These are phyloP conservation scores for Lipotes vexillifer DNA, from an alignment of 2,113 vertebrate species.

Conservation along the genomic window DNA sequence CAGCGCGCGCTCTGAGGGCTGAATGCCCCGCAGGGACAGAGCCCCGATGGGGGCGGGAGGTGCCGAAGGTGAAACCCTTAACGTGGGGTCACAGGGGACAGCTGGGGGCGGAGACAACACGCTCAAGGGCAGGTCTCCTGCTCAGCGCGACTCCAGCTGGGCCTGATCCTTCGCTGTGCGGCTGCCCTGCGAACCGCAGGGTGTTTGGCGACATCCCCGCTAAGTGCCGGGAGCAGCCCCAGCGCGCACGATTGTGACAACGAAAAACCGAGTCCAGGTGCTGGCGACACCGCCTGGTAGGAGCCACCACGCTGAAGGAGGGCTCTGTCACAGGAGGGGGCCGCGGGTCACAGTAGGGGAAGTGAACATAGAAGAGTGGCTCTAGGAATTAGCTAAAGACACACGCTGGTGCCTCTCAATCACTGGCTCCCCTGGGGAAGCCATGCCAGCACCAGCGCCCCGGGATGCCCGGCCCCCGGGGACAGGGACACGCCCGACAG, in stretches of 20 bases:
- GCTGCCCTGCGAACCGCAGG: background rate
- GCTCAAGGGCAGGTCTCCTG: background rate
- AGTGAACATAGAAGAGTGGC: background rate
- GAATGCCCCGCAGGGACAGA: accelerated
- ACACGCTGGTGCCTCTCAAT: accelerated
- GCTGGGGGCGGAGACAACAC: background rate
- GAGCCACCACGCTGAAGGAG: background rate
- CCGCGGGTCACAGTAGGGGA: background rate
- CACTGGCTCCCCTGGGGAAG: background rate
- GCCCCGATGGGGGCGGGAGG: background rate
- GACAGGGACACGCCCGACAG: background rate
- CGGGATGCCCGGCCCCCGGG: no score
- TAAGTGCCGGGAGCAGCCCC: background rate
- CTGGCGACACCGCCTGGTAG: background rate
- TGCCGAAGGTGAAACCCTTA: background rate
- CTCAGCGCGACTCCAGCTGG: accelerated
- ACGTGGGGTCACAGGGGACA: background rate
- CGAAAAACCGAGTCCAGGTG: background rate
- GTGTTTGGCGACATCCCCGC: background rate
- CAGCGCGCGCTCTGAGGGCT: no score
- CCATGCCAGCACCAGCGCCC: background rate
- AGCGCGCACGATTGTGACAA: background rate
- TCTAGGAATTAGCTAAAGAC: background rate
- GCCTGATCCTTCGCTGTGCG: accelerated
- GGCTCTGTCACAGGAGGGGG: background rate